Conservation (phyloP, 2,113 vertebrate genomes). For the Sinocyclocheilus anophthalmus region DNA sequence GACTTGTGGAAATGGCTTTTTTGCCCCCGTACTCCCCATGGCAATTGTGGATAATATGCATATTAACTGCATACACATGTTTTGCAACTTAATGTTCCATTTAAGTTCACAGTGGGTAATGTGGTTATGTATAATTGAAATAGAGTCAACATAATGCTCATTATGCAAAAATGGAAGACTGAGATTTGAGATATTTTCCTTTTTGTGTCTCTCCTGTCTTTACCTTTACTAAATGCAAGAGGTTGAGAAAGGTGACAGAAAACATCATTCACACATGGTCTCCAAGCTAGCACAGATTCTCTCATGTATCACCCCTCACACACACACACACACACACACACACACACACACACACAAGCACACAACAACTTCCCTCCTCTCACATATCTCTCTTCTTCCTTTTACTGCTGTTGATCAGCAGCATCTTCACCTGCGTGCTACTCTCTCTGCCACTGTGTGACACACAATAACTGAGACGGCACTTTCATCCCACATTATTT, state of each 20-base stretch:
- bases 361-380: no score
- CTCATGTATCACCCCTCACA: not conserved
- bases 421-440: no score
- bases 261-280: constrained; percentile 5
- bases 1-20: not conserved
- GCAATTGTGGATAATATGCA: not conserved
- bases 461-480: no score
- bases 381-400: no score
- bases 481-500: no score
- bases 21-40: not conserved
- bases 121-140: constrained; percentile 21
- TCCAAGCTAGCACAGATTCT: no score
- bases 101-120: not conserved
- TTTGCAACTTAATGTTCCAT: not conserved
- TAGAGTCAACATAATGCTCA: not conserved
- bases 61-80: not conserved
- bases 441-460: no score
- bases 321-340: constrained; percentile 33
- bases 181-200: not conserved
- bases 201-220: not conserved
- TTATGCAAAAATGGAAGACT: not conserved
- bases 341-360: not conserved
- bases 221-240: constrained; percentile 38
- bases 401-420: no score
- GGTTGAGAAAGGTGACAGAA: constrained; percentile 38